phyloP scores from a whole-genome alignment of 2,797 vertebrate genomes.

The Epinephelus malabaricus region DNA sequence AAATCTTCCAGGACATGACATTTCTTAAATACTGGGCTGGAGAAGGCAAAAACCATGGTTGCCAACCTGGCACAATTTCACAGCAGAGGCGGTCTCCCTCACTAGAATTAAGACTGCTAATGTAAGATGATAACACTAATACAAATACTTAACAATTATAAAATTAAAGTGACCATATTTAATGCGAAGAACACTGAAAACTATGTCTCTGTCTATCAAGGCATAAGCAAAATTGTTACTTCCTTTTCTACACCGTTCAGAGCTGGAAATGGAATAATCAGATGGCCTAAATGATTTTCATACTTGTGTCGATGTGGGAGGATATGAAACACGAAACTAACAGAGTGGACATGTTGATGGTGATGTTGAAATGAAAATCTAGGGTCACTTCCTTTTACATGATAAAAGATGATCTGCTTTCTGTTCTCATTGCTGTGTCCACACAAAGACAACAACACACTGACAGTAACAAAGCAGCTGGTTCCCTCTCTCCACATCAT shows the following conservation, averaged over 20 bases:
- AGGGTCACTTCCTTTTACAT: constrained; percentile 38
- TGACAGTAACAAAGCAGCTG: background rate
- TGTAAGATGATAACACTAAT: background rate
- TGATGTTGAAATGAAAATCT: constrained; percentile 28
- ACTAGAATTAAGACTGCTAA: background rate
- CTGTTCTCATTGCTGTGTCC: constrained; percentile 3
- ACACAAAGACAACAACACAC: constrained; percentile 23
- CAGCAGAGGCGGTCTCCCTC: background rate
- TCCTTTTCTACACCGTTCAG: background rate
- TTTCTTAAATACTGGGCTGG: background rate
- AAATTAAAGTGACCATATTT: background rate
- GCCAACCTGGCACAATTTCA: background rate
- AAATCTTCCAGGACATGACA: too few species aligned
- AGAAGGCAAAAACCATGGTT: constrained; percentile 7
- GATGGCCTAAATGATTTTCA: background rate
- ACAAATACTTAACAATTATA: background rate
- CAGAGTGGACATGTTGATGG: background rate
- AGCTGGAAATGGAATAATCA: background rate
- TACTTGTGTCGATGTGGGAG: background rate
- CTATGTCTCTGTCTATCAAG: background rate
- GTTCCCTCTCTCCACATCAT: background rate
- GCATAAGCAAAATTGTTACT: background rate
- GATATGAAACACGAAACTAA: constrained; percentile 29
- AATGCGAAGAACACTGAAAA: background rate
- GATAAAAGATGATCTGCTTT: constrained; percentile 24